phyloP scores from a whole-genome alignment of 2,113 vertebrate species.

The Scytalopus superciliaris region DNA sequence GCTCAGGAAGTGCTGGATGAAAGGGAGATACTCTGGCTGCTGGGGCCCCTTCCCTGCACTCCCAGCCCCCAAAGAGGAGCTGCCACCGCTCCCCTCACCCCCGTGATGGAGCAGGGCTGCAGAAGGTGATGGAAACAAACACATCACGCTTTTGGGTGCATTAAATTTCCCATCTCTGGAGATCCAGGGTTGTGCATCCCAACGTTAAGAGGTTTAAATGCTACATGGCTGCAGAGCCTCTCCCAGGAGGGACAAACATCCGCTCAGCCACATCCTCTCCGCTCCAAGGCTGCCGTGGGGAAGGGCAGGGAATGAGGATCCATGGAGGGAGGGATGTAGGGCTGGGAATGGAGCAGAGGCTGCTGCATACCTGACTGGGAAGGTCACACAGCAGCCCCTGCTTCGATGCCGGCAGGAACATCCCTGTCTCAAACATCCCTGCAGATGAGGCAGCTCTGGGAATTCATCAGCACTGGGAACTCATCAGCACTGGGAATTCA shows the following conservation, averaged over 20 bases:
- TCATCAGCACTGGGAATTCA: neutral
- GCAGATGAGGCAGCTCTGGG: neutral
- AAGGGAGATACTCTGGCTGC: rapidly evolving
- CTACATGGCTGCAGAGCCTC: rapidly evolving
- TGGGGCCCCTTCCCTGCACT: neutral
- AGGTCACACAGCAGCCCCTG: neutral
- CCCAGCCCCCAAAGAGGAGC: rapidly evolving
- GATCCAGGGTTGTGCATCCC: neutral
- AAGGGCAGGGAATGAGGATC: neutral
- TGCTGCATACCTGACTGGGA: neutral
- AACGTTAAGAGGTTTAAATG: neutral
- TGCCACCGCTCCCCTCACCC: neutral
- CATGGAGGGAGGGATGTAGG: neutral
- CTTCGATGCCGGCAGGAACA: neutral
- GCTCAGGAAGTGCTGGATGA: neutral
- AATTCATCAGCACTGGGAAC: neutral
- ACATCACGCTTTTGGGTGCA: rapidly evolving
- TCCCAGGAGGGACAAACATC: neutral
- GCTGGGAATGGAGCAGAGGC: neutral
- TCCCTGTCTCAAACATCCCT: neutral
- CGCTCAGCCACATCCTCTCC: neutral
- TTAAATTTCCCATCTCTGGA: neutral
- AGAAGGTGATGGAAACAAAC: neutral
- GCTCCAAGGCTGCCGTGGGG: neutral
- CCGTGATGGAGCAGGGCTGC: rapidly evolving